phyloP scores from a whole-genome alignment of 2,888 invertebrate genomes.

The Kryphioiulus occultus region DNA sequence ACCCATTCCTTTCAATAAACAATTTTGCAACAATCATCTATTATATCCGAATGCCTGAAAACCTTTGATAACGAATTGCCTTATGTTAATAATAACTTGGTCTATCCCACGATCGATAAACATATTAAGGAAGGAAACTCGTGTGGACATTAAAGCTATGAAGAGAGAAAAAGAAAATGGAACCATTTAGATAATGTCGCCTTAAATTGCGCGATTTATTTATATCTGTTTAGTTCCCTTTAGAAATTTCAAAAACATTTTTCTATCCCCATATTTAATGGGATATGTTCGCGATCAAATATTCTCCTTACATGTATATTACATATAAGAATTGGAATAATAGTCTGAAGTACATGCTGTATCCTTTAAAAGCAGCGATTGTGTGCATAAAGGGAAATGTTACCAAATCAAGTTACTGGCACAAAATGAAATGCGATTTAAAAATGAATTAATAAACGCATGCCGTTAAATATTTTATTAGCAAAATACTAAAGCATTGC shows the following conservation, averaged over 20 bases:
- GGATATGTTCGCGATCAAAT: not conserved
- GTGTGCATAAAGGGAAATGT: not conserved
- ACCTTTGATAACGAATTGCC: not conserved
- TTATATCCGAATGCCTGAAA: constrained; percentile 5
- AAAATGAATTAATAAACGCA: not conserved
- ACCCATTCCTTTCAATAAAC: not conserved
- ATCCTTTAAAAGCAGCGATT: not conserved
- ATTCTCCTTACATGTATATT: not conserved
- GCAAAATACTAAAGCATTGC: not conserved
- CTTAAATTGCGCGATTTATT: not conserved
- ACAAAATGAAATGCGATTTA: not conserved
- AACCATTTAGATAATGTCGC: not conserved
- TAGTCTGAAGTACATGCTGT: not conserved
- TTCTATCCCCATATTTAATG: not conserved
- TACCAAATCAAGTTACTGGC: not conserved
- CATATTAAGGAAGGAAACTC: not conserved
- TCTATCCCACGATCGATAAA: not conserved
- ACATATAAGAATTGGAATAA: too few relatives aligned
- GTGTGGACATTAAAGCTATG: not conserved
- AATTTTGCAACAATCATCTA: not conserved
- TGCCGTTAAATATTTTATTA: not conserved
- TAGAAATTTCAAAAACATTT: not conserved
- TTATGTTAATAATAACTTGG: not conserved
- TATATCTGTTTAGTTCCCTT: not conserved
- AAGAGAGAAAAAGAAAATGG: not conserved